Conservation (phyloP, 2,113 vertebrate genomes). For the Gymnobelideus leadbeateri region DNA sequence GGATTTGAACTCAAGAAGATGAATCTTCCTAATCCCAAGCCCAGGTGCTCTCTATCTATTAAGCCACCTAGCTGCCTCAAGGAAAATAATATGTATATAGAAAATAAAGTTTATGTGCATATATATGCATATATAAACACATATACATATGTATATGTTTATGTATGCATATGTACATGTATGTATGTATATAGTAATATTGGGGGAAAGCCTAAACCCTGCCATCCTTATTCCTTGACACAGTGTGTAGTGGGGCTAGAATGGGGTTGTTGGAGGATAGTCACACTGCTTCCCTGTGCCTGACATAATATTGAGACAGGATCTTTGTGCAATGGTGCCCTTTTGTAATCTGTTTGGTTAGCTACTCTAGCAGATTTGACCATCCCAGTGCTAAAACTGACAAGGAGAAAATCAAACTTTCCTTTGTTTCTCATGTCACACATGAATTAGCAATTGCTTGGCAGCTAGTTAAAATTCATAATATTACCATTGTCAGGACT, state of each 20-base stretch:
- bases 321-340: neutral
- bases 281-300: rapidly evolving
- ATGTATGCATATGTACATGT: neutral
- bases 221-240: neutral
- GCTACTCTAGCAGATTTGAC: neutral
- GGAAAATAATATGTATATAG: neutral
- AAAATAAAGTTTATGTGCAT: neutral
- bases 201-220: neutral
- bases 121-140: too few species aligned
- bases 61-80: too few species aligned
- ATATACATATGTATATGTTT: neutral
- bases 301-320: neutral
- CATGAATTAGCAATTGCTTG: slow-evolving; percentile 45
- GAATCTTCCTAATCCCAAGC: neutral
- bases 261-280: neutral
- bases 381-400: slow-evolving; percentile 53
- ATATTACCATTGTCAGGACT: slow-evolving; percentile 52
- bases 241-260: neutral
- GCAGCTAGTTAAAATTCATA: slow-evolving; percentile 58
- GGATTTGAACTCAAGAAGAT: neutral
- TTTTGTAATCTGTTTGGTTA: neutral
- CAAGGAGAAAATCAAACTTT: slow-evolving; percentile 61
- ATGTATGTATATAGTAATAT: neutral
- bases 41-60: neutral
- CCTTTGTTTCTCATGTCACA: slow-evolving; percentile 39